Base-by-base conservation (phyloP, 2,888 invertebrate genomes). In the Pyrochroa serraticornis region DNA sequence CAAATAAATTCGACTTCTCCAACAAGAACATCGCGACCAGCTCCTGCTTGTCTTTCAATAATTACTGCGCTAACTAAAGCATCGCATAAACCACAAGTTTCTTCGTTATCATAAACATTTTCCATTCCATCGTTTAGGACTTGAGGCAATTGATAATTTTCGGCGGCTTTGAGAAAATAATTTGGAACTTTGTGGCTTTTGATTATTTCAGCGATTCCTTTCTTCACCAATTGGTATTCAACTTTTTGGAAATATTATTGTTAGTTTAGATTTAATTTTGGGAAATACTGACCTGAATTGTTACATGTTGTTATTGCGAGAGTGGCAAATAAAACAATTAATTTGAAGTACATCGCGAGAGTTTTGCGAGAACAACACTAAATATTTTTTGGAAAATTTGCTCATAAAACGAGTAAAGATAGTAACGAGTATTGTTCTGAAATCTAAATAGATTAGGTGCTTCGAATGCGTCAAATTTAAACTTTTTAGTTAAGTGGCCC, bases 1-100 rank as follows among this genome's bases (percentile, higher is more conserved):
- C 91, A 91, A 0, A 88, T 13, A 31, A 13, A 43, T 67, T 37
- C 10, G 7, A 42, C 62, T 50, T 65, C 66, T 10, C 50, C 37
- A 3, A 35, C 53, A n/a, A 68, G 46, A 12, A 51, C 38, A 1
- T 46, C 43, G 7, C 55, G 37, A 8, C 46, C 45, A 36, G 61
- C 33, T 6, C 64, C 65, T 2, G 32, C 3, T 47, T 47, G 47
- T 6, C 60, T 46, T 55, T 65, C 58, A 7, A 31, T 14, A 3
- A 66, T 50, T 2, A 69, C 14, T 5, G 60, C 44, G 35, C 64
- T 58, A 0, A 49, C 54, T 2, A 58, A 48, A 3, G 58, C 13
- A 8, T 47, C 37, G 36, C 66, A 65, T 13, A 68, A 42, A 6
- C 41, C 33, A 47, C 68, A 63, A 34, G 46, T 32, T 51, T 54